Percentiles rank a stretch among this genome's conserved stretches.
Evolutionary conservation across 2,888 invertebrate genomes (phyloP).

Genomic region (Drosophila anomelani): DNA sequence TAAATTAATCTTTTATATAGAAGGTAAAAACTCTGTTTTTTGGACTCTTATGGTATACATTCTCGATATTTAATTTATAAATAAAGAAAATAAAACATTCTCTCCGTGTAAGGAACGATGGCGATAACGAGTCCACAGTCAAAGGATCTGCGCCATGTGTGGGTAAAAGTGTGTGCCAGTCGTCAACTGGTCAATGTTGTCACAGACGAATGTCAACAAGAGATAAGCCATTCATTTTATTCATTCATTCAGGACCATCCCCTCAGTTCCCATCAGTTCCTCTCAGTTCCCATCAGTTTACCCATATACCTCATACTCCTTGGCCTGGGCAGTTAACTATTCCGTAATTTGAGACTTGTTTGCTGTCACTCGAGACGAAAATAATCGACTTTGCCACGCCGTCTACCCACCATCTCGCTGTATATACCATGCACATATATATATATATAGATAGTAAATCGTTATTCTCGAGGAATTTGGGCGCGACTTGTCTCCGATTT

Average conservation of each 20-base stretch:
- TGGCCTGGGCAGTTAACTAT: constrained; percentile 67
- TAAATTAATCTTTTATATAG: background rate
- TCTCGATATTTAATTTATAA: background rate
- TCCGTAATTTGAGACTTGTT: constrained; percentile 78
- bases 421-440: background rate
- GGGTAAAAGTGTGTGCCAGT: constrained; percentile 24
- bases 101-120: constrained; percentile 23
- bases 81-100: constrained; percentile 13
- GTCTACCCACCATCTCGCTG: constrained; percentile 24
- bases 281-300: background rate
- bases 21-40: too few relatives aligned
- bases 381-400: constrained; percentile 77
- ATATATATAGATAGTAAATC: constrained; percentile 1
- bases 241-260: constrained; percentile 67
- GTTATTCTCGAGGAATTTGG: constrained; percentile 27
- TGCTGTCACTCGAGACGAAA: constrained; percentile 78
- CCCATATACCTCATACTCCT: background rate
- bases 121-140: constrained; percentile 65
- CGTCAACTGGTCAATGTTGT: constrained; percentile 80
- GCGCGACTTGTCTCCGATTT: constrained; percentile 66
- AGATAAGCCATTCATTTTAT: constrained; percentile 81
- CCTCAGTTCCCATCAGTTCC: constrained; percentile 1
- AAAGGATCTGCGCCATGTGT: constrained; percentile 18
- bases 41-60: background rate
- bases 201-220: constrained; percentile 81